These are phyloP conservation scores for Chloroceryle inda DNA, from an alignment of 2,797 vertebrate species.

Conservation along the genomic window DNA sequence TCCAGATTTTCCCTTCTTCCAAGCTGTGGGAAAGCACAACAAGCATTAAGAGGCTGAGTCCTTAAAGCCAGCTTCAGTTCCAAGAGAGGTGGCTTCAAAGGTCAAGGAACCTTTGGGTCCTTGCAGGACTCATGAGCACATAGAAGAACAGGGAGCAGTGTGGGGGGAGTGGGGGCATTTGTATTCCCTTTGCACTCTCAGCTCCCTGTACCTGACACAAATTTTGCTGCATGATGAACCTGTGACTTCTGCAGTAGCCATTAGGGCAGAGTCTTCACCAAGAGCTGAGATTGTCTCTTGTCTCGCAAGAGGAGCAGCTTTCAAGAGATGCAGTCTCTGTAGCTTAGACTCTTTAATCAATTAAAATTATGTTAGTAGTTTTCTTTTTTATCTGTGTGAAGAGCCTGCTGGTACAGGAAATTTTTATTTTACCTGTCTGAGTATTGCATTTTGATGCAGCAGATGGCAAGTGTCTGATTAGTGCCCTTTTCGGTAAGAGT, in stretches of 20 bases:
- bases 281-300: neutral
- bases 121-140: fast-evolving
- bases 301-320: neutral
- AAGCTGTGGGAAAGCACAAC: neutral
- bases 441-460: neutral
- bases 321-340: neutral
- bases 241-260: fast-evolving
- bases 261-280: neutral
- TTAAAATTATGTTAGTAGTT: neutral
- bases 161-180: neutral
- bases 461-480: slow-evolving; percentile 40
- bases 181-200: neutral
- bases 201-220: neutral
- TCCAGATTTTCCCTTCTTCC: neutral
- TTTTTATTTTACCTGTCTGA: slow-evolving; percentile 13
- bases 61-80: neutral
- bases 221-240: neutral
- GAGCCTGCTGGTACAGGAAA: neutral
- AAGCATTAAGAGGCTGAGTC: neutral
- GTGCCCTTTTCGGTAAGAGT: neutral
- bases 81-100: neutral
- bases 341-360: neutral
- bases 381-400: slow-evolving; percentile 33
- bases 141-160: neutral
- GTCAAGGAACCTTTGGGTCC: neutral